phyloP scores from a whole-genome alignment of 1,140 invertebrate species.

The Drosophila sucinea region DNA sequence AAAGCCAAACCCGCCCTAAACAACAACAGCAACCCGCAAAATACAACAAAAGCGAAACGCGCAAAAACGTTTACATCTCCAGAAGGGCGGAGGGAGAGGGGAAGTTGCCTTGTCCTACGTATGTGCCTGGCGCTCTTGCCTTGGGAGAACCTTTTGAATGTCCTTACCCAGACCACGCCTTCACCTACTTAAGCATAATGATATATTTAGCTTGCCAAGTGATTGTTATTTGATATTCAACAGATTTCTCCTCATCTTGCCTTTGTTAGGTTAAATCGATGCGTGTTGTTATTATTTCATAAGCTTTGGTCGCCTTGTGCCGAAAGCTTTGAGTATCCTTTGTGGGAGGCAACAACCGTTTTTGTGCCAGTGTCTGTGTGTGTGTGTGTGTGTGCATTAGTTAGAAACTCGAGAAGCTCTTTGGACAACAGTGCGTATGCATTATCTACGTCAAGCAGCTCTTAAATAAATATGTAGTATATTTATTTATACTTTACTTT shows the following conservation, averaged over 20 bases:
- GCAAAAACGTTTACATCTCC: constrained; percentile 36
- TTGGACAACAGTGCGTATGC: constrained; percentile 58
- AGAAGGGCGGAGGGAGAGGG: background rate
- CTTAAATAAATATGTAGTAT: constrained; percentile 10
- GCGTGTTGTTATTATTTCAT: constrained; percentile 67
- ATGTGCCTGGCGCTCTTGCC: constrained; percentile 48
- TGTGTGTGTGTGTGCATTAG: constrained; percentile 17
- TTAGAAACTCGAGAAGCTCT: constrained; percentile 11
- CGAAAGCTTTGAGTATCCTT: background rate
- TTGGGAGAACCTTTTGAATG: constrained; percentile 18
- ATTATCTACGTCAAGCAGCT: constrained; percentile 40
- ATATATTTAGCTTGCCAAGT: constrained; percentile 81
- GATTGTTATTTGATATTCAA: constrained; percentile 82
- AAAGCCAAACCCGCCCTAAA: constrained; percentile 56
- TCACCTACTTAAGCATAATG: constrained; percentile 80
- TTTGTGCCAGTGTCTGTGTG: constrained; percentile 14
- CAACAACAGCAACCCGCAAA: constrained; percentile 55
- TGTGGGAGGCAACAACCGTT: constrained; percentile 12
- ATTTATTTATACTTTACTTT: background rate
- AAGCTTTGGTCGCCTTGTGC: constrained; percentile 36
- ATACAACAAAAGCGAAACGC: constrained; percentile 50
- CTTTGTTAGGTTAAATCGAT: constrained; percentile 61
- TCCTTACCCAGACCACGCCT: constrained; percentile 25
- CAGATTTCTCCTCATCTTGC: constrained; percentile 61
- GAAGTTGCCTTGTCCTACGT: constrained; percentile 12